Conservation (phyloP, 2,888 invertebrate genomes). For the Rhagium mordax region DNA sequence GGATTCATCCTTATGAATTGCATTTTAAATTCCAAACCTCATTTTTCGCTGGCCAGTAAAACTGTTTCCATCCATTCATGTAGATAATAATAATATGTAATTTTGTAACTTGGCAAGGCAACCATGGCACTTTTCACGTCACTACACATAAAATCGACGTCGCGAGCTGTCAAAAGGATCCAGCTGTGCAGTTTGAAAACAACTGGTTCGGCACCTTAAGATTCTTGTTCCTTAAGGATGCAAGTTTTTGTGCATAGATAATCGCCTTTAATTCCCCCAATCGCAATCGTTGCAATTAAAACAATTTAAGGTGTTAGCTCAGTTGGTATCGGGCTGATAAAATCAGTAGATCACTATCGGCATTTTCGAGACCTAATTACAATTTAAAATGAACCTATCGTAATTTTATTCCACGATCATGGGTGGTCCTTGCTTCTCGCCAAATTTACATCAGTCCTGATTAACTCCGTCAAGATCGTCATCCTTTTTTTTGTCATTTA, state of each 20-base stretch:
- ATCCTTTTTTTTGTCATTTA: constrained; percentile 10
- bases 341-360: constrained; percentile 45
- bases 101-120: too few species aligned
- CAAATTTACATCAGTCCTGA: constrained; percentile 9
- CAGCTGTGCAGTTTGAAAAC: not conserved
- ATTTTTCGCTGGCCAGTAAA: too few species aligned
- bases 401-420: constrained; percentile 24
- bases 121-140: too few species aligned
- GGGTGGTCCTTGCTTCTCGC: constrained; percentile 40
- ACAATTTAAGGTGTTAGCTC: not conserved
- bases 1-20: too few species aligned
- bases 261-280: not conserved
- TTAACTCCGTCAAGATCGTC: constrained; percentile 9
- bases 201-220: not conserved
- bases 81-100: too few species aligned
- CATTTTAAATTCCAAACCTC: too few species aligned
- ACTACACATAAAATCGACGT: not conserved
- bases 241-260: not conserved
- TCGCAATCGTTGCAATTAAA: not conserved
- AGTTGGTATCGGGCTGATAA: not conserved
- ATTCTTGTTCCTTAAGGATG: not conserved
- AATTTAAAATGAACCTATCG: constrained; percentile 46
- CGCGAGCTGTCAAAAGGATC: not conserved
- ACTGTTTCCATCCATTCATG: too few species aligned
- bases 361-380: constrained; percentile 40